phyloP scores from a whole-genome alignment of 2,113 vertebrate species.

The Nycticryphes semicollaris region DNA sequence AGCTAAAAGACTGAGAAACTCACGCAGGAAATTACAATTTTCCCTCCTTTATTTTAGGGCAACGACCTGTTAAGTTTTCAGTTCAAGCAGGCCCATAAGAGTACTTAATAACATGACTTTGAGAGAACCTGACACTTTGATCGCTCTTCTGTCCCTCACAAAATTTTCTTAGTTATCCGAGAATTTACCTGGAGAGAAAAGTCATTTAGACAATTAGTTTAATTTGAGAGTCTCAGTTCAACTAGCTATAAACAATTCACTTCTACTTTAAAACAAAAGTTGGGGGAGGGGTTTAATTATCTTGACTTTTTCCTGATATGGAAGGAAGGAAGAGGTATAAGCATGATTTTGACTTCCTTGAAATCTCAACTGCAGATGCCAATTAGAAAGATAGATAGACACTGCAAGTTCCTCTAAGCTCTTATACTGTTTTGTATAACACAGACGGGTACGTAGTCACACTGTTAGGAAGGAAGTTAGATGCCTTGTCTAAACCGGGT shows the following conservation, averaged over 20 bases:
- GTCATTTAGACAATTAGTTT: background rate
- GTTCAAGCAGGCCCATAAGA: background rate
- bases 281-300: rapidly evolving
- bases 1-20: background rate
- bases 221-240: background rate
- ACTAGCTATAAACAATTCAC: background rate
- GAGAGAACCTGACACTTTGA: background rate
- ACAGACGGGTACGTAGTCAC: background rate
- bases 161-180: background rate
- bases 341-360: background rate
- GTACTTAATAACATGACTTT: background rate
- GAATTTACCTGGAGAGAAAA: background rate
- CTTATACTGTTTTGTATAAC: background rate
- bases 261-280: background rate
- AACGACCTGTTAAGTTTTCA: background rate
- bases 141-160: background rate
- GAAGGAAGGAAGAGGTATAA: background rate
- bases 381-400: background rate
- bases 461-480: background rate
- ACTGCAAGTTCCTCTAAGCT: background rate
- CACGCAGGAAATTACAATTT: background rate
- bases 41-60: background rate
- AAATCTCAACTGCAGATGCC: background rate
- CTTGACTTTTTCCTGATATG: background rate
- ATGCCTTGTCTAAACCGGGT: background rate